Evolutionary conservation across 2,113 vertebrate genomes (phyloP).

Genomic region (Jacana jacana): DNA sequence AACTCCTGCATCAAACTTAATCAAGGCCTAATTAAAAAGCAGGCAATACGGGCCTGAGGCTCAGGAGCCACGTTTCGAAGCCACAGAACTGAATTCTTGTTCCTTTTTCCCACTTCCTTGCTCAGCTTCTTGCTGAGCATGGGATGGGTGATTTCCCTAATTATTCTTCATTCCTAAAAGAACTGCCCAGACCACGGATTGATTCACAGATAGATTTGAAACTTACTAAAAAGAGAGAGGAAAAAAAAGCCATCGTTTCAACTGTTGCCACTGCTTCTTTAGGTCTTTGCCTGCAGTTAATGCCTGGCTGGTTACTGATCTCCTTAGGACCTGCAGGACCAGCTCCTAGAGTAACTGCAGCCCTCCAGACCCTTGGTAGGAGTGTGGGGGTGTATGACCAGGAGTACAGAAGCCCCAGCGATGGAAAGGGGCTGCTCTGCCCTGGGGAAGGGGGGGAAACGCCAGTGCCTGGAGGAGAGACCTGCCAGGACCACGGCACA

Average conservation of each 20-base stretch:
- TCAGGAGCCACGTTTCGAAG: neutral
- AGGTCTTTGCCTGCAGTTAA: neutral
- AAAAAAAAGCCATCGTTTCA: neutral
- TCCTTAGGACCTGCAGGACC: neutral
- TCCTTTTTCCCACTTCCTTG: neutral
- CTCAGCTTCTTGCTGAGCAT: neutral
- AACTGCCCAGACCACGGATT: no score
- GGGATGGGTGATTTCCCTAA: neutral
- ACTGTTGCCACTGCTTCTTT: neutral
- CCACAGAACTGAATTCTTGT: neutral
- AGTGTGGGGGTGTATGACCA: fast-evolving
- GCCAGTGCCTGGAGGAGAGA: neutral
- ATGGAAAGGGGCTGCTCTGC: no score
- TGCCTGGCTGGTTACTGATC: neutral
- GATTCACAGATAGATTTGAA: no score
- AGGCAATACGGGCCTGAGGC: neutral
- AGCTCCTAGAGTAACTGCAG: neutral
- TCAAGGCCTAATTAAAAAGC: neutral
- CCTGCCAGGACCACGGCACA: fast-evolving
- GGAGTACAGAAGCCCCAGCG: no score
- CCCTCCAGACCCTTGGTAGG: neutral
- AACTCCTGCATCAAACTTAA: neutral
- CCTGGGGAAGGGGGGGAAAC: no score
- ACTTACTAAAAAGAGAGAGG: neutral
- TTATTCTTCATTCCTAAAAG: neutral